Evolutionary conservation across 1,140 invertebrate genomes (phyloP).

Genomic region (Lordiphosa mommai): DNA sequence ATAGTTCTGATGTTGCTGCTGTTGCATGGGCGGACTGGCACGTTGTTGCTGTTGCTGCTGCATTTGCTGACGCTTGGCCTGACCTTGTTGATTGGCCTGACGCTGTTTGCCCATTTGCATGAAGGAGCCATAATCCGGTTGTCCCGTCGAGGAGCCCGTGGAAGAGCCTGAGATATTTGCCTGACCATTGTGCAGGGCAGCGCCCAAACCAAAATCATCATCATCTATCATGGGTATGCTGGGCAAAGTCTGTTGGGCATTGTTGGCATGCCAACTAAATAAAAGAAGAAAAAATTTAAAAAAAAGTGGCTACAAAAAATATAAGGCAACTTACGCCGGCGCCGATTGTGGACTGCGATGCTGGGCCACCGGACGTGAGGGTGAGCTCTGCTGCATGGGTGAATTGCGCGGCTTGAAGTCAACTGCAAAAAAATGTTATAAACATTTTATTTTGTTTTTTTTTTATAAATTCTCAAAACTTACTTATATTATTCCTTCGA

Average conservation of each 20-base stretch:
- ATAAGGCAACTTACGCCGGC: conserved; percentile 57
- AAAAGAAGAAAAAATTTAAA: neutral
- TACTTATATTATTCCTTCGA: conserved; percentile 75
- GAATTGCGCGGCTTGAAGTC: conserved; percentile 78
- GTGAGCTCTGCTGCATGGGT: conserved; percentile 75
- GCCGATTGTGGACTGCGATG: conserved; percentile 78
- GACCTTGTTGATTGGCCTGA: conserved; percentile 42
- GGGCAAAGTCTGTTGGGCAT: conserved; percentile 84
- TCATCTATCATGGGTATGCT: conserved; percentile 89
- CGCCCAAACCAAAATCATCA: conserved; percentile 80
- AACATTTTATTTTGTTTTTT: neutral
- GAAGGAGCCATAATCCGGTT: conserved; percentile 41
- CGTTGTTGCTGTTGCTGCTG: conserved; percentile 43
- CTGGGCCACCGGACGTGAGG: conserved; percentile 57
- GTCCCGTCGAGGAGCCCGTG: conserved; percentile 49
- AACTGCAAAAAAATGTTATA: conserved; percentile 37
- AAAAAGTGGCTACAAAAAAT: neutral
- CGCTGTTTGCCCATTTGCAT: conserved; percentile 48
- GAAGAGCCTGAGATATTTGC: conserved; percentile 65
- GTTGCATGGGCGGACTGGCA: conserved; percentile 47
- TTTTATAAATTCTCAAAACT: conserved; percentile 9
- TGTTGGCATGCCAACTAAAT: conserved; percentile 82
- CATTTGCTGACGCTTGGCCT: conserved; percentile 56
- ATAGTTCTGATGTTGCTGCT: conserved; percentile 43
- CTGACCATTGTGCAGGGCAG: conserved; percentile 56